These are phyloP conservation scores for Malurus cyaneus DNA, from an alignment of 2,113 vertebrate species.

Conservation along the genomic window DNA sequence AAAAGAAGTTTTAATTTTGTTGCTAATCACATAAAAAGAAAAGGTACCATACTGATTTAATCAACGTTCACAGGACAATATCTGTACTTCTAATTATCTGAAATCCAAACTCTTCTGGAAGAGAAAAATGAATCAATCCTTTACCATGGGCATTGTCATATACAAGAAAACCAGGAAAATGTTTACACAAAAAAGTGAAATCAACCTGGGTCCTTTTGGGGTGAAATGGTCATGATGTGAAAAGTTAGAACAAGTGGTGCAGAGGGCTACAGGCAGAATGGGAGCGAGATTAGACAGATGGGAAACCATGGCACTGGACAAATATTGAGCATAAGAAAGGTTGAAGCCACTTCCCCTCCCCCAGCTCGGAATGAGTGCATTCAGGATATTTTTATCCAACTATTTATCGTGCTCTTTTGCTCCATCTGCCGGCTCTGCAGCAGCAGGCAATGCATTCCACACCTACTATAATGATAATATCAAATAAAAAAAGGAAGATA, in stretches of 20 bases:
- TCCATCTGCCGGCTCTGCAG: conserved; percentile 53
- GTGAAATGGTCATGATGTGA: not conserved
- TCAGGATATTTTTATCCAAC: not conserved
- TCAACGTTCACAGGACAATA: not conserved
- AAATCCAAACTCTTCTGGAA: not conserved
- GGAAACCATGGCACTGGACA: not conserved
- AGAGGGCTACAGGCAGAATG: not conserved
- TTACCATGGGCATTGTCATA: not conserved
- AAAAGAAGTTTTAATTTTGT: not conserved
- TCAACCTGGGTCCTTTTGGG: not conserved
- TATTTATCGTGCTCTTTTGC: conserved; percentile 43
- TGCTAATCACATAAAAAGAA: not conserved
- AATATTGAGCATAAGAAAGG: not conserved
- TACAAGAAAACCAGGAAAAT: not conserved
- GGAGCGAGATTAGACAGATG: not conserved
- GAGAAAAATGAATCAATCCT: not conserved
- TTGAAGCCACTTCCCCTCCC: not conserved
- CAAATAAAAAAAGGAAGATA: not conserved
- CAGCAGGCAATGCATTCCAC: not conserved
- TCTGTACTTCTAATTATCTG: not conserved
- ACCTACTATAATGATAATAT: not conserved
- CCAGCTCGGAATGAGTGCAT: not conserved
- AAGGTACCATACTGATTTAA: not conserved
- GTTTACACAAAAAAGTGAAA: not conserved
- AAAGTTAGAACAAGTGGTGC: not conserved